phyloP scores from a whole-genome alignment of 2,888 invertebrate species.

The Trachelus tabidus region DNA sequence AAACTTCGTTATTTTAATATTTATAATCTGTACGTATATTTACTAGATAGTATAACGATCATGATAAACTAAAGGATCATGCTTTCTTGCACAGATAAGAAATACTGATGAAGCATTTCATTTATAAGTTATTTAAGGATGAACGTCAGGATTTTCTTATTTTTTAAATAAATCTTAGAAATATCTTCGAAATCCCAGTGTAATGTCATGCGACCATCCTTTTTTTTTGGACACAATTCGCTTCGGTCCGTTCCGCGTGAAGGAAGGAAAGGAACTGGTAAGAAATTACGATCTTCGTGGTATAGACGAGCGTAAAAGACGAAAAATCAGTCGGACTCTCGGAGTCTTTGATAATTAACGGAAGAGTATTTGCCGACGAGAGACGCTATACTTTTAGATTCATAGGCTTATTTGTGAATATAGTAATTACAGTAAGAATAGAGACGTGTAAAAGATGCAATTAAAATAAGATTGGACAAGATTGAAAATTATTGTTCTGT shows the following conservation, averaged over 20 bases:
- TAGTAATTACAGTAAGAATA: no score
- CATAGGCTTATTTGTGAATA: no score
- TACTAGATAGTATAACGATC: not conserved
- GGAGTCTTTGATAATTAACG: no score
- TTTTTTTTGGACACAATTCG: conserved; percentile 6
- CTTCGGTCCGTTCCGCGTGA: conserved; percentile 13
- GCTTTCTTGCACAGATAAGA: not conserved
- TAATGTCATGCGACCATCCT: not conserved
- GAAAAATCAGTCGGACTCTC: not conserved
- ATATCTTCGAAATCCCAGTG: not conserved
- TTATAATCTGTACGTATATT: not conserved
- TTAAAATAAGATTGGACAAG: not conserved
- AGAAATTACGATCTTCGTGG: not conserved
- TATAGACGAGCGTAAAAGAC: not conserved
- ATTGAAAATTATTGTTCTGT: not conserved
- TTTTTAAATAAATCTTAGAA: not conserved
- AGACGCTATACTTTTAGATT: no score
- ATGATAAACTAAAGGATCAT: not conserved
- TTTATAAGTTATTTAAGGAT: not conserved
- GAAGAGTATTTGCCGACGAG: no score
- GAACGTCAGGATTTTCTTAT: not conserved
- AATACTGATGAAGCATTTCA: not conserved
- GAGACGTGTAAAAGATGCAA: not conserved
- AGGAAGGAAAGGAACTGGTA: not conserved
- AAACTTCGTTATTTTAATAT: not conserved